Conservation (phyloP, 2,797 vertebrate species). For the Pantherophis alleghaniensis region DNA sequence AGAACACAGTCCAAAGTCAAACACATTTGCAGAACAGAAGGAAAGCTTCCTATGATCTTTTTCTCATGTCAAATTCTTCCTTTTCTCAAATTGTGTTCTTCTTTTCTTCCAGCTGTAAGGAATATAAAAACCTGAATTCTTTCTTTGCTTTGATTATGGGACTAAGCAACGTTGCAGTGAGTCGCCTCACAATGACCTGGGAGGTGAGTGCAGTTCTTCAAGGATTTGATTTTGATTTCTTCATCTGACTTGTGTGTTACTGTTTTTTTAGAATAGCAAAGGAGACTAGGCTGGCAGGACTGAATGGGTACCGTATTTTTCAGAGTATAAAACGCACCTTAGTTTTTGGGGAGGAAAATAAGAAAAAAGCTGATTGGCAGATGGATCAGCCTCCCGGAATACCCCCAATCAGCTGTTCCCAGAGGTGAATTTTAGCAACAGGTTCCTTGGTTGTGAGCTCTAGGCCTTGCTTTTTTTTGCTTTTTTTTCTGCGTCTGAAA, state of each 20-base stretch:
- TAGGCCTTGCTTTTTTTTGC: too few relatives aligned
- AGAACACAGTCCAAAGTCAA: neutral
- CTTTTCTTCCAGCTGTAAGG: conserved; percentile 89
- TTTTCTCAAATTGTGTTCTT: conserved; percentile 39
- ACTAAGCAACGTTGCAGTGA: conserved; percentile 93
- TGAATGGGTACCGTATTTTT: neutral
- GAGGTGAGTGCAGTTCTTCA: conserved; percentile 82
- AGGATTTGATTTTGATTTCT: neutral
- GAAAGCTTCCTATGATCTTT: neutral
- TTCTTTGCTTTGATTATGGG: conserved; percentile 98
- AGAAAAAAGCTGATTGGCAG: too few relatives aligned
- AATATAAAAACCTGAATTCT: conserved; percentile 94
- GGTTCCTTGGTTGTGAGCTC: too few relatives aligned
- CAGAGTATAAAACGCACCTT: too few relatives aligned
- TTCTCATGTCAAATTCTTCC: conserved; percentile 13
- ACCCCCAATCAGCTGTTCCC: too few relatives aligned
- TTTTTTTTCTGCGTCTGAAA: too few relatives aligned
- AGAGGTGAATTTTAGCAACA: too few relatives aligned
- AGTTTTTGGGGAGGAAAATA: too few relatives aligned
- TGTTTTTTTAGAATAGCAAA: neutral
- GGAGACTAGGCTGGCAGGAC: neutral
- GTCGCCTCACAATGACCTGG: conserved; percentile 92
- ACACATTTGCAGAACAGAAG: neutral
- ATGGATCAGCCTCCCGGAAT: too few relatives aligned
- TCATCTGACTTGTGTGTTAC: neutral